Evolutionary conservation across 1,140 invertebrate genomes (phyloP), one percentile per base, ranked within the genome.

Genomic region (Drosophila aff.): DNA sequence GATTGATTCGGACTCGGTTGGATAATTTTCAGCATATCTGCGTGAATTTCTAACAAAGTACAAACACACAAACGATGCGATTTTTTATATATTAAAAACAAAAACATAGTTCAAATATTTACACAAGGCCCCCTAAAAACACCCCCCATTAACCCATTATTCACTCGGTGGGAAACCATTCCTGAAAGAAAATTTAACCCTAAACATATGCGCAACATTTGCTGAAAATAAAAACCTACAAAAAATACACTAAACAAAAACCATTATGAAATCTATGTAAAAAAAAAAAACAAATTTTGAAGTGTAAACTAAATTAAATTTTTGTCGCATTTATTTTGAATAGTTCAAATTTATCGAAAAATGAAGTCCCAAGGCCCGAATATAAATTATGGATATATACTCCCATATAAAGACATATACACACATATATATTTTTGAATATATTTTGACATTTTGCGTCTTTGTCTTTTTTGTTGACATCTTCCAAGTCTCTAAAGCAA

Each of bases 21-120:
- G 84, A 87, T 84, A 74, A 87, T 87, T 87, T 87, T 79, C 76
- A 60, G 80, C 84, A 87, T 87, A 87, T 87, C 84, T 87, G 83
- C 83, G 71, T 83, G 80, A 87, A 89, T 87, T 87, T 89, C 83
- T 87, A 87, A 84, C 83, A 87, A 84, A 87, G 83, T 89, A 87
- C 84, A 89, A 86, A 85, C 38, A 79, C 73, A 69, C 50, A 71
- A 81, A 76, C 69, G 23, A 76, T 84, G 81, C 68, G 63, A 83
- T 82, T 82, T 79, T 75, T 83, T 80, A 71, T 62, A 75, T 69
- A 64, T 16, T 16, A 26, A 49, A 15, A 49, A n/a, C 23, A 23
- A 23, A 50, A 73, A 63, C 71, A 75, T 83, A 83, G 81, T 80
- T 84, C 81, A 83, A 84, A 83, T 83, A 83, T 83, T 83, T 80